Evolutionary conservation across 1,140 invertebrate genomes (phyloP), one percentile per base, ranked within the genome.

Genomic region (Oryzaephilus surinamensis): DNA sequence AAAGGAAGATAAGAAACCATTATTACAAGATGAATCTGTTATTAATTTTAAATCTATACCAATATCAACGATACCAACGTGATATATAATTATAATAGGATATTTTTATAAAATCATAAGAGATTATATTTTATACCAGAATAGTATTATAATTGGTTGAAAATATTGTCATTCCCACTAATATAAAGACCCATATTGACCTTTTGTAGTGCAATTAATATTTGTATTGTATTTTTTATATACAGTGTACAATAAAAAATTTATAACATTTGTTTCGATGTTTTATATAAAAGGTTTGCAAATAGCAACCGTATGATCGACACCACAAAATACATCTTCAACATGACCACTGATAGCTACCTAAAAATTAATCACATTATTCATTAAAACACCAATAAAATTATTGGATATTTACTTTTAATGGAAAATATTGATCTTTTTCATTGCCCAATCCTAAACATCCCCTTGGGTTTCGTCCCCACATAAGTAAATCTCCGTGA

Each of bases 381-480:
- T 11, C 24, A 26, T 16, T 38, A 47, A 29, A 38, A 38, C 21
- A 16, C n/a, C 16, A 29, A 27, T 21, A 32, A 36, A 37, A 27
- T 21, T 28, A 13, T 61, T 64, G n/a, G n/a, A n/a, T n/a, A n/a
- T n/a, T n/a, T n/a, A 84, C 83, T 73, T 82, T 87, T 4, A 90
- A 69, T 14, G 92, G 92, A 61, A 94, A 96, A 66, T 70, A 81
- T 58, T 95, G 90, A 62, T 93, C 79, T 34, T 83, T 77, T 2
- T 54, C 49, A 53, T 81, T 66, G 0, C 87, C 85, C 26, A 95
- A 61, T 0, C 93, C 93, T 4, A 97, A 64, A 54, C 79, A 85
- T 1, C 83, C 81, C 46, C 75, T 72, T 52, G 76, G 76, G 64
- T 96, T 95, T 51, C 77, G 71, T 4, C 92, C 93, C 93, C 92